Percentiles rank a stretch among this genome's conserved stretches.
phyloP scores from a whole-genome alignment of 2,797 vertebrate species.

The Squalus acanthias region DNA sequence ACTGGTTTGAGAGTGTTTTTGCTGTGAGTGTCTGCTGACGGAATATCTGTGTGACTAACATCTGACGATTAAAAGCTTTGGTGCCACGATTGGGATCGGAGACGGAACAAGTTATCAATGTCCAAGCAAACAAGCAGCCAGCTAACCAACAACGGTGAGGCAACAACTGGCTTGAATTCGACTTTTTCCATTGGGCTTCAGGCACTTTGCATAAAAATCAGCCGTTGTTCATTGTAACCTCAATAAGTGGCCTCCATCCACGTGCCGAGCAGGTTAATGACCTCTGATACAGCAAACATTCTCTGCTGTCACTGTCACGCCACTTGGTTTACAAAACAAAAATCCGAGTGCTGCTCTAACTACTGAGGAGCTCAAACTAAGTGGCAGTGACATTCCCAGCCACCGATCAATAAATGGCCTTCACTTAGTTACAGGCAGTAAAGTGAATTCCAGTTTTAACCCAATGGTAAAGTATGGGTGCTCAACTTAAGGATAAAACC shows the following conservation, averaged over 20 bases:
- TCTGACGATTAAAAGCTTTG: neutral
- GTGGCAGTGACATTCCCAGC: neutral
- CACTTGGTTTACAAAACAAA: conserved; percentile 20
- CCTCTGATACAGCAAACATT: neutral
- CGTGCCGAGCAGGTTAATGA: no score
- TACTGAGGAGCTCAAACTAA: neutral
- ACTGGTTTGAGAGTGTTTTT: no score
- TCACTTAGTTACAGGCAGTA: neutral
- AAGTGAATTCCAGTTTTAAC: neutral
- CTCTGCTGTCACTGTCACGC: neutral
- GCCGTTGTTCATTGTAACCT: neutral
- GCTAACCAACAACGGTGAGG: no score
- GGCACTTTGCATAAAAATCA: neutral
- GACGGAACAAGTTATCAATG: neutral
- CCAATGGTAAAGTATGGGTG: neutral
- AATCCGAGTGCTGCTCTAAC: neutral
- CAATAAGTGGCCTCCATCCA: neutral
- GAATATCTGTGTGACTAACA: neutral
- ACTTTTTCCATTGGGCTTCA: neutral
- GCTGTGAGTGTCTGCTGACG: neutral
- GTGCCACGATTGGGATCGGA: neutral
- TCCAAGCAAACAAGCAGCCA: neutral
- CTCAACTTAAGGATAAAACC: neutral
- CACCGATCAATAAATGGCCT: neutral
- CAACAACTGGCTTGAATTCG: neutral